Conservation (phyloP, 2,888 invertebrate genomes). For the Emmelina monodactyla region DNA sequence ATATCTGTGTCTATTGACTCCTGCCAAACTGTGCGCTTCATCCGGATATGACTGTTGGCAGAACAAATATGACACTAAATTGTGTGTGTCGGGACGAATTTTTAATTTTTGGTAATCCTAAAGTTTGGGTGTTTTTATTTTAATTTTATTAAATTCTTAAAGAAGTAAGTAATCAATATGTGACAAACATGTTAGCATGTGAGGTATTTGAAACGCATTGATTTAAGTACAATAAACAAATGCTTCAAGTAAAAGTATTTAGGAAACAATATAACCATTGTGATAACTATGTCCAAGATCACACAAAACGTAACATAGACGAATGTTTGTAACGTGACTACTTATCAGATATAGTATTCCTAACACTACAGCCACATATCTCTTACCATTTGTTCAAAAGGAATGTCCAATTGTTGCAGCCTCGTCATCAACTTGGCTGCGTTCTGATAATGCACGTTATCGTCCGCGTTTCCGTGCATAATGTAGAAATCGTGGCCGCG, state of each 20-base stretch:
- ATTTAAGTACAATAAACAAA: no score
- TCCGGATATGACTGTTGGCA: constrained; percentile 79
- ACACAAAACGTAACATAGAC: background rate
- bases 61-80: no score
- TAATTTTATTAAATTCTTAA: no score
- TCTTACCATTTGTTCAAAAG: constrained; percentile 83
- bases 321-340: background rate
- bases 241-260: no score
- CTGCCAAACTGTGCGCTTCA: constrained; percentile 77
- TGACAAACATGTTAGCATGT: no score
- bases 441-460: constrained; percentile 90
- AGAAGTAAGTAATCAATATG: no score
- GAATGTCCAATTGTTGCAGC: constrained; percentile 75
- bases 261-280: no score
- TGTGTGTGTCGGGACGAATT: no score
- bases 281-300: no score
- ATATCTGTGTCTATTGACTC: constrained; percentile 80
- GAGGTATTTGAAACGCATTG: no score
- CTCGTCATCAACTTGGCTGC: constrained; percentile 80
- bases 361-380: background rate
- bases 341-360: background rate
- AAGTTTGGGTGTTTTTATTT: no score
- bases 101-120: background rate
- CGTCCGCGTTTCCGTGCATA: constrained; percentile 91
- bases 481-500: constrained; percentile 77